phyloP scores from a whole-genome alignment of 1,140 invertebrate species.

The Lordiphosa stackelbergi region DNA sequence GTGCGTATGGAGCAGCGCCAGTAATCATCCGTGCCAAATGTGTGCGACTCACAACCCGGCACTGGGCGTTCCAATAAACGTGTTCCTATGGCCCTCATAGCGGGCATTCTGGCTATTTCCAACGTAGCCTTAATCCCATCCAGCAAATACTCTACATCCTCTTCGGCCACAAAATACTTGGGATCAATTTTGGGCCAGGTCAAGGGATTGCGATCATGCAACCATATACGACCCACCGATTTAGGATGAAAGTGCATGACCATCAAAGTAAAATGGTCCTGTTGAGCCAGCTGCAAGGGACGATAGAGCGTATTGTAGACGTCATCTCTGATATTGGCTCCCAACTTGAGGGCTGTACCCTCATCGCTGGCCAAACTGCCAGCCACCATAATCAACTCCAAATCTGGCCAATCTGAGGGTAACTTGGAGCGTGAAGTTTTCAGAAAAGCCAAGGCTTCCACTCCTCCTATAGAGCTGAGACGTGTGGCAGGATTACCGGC shows the following conservation, averaged over 20 bases:
- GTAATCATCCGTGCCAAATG: constrained; percentile 83
- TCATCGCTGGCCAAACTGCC: constrained; percentile 82
- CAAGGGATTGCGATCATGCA: constrained; percentile 85
- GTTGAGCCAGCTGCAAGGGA: constrained; percentile 78
- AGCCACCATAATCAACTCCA: constrained; percentile 80
- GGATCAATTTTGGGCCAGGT: constrained; percentile 86
- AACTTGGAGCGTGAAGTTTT: constrained; percentile 80
- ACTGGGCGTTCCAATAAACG: constrained; percentile 79
- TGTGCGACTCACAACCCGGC: constrained; percentile 80
- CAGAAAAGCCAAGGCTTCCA: constrained; percentile 83
- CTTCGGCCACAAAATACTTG: constrained; percentile 83
- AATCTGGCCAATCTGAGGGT: constrained; percentile 80
- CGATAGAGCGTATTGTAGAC: constrained; percentile 80
- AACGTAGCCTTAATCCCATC: constrained; percentile 83
- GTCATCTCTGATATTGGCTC: constrained; percentile 79
- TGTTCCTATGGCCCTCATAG: constrained; percentile 81
- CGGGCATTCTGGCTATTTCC: constrained; percentile 80
- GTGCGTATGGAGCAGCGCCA: constrained; percentile 85
- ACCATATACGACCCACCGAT: constrained; percentile 83
- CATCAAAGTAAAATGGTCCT: constrained; percentile 83
- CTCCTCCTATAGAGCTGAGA: constrained; percentile 78
- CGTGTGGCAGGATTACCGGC: constrained; percentile 78
- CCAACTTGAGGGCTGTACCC: constrained; percentile 80
- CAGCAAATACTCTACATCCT: constrained; percentile 83
- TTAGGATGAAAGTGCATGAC: constrained; percentile 87